Evolutionary conservation across 1,140 invertebrate species (phyloP).

Genomic region (Teleopsis dalmanni): DNA sequence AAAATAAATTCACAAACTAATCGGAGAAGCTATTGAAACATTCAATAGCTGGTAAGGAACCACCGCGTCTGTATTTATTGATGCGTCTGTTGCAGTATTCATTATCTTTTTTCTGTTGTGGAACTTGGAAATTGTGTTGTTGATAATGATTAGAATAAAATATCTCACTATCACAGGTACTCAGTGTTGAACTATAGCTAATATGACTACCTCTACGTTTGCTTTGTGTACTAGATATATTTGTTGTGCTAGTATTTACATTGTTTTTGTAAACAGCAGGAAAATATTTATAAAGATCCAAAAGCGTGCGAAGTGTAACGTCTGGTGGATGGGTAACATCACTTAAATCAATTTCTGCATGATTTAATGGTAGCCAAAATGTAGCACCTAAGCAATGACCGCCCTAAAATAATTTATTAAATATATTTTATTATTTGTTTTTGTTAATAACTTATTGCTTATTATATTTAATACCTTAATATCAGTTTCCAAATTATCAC

Average conservation of each 20-base stretch:
- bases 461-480: conserved; percentile 52
- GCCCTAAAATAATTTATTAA: conserved; percentile 45
- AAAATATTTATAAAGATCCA: conserved; percentile 39
- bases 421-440: neutral
- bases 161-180: conserved; percentile 14
- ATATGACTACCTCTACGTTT: conserved; percentile 28
- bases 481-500: conserved; percentile 78
- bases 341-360: conserved; percentile 21
- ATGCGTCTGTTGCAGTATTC: conserved; percentile 9
- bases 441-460: neutral
- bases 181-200: conserved; percentile 11
- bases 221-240: neutral
- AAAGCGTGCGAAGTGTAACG: conserved; percentile 27
- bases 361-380: conserved; percentile 63
- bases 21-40: conserved; percentile 37
- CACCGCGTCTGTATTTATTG: conserved; percentile 27
- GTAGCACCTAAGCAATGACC: conserved; percentile 66
- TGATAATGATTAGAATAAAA: conserved; percentile 10
- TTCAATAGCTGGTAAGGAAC: conserved; percentile 34
- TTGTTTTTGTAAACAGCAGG: conserved; percentile 13
- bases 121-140: conserved; percentile 10
- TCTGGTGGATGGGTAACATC: conserved; percentile 33
- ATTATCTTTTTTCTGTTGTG: conserved; percentile 8
- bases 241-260: conserved; percentile 7
- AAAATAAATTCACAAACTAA: too few species aligned